These are phyloP conservation scores for Nyctereutes procyonoides DNA, from an alignment of 2,113 vertebrate species.

Conservation along the genomic window DNA sequence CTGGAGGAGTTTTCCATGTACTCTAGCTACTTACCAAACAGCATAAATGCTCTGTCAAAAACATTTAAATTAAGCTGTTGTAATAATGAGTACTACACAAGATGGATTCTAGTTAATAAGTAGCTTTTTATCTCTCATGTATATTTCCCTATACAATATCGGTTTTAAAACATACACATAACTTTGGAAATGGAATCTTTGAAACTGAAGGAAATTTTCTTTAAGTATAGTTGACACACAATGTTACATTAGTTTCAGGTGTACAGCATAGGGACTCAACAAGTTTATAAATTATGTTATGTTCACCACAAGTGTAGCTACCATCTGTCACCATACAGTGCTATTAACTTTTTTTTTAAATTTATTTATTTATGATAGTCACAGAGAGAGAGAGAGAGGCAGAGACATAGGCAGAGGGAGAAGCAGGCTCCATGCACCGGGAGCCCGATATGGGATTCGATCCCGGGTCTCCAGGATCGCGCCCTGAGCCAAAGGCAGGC, in stretches of 20 bases:
- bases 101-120: background rate
- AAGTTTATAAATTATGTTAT: background rate
- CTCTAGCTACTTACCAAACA: background rate
- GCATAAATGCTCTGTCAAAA: background rate
- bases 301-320: background rate
- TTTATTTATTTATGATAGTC: too few species aligned
- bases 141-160: background rate
- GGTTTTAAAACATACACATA: background rate
- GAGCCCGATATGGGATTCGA: too few species aligned
- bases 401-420: too few species aligned
- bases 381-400: too few species aligned
- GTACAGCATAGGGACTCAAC: background rate
- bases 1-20: background rate
- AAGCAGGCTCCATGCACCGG: too few species aligned
- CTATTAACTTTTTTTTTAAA: too few species aligned
- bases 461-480: too few species aligned
- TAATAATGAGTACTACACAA: background rate
- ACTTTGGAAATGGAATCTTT: background rate
- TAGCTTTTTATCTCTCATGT: background rate
- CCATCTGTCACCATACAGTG: background rate
- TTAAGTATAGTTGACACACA: background rate
- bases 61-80: background rate
- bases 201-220: background rate
- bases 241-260: background rate
- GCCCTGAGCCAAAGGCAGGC: too few species aligned